phyloP scores from a whole-genome alignment of 2,797 vertebrate species.

The Hypotaenidia philippensis region DNA sequence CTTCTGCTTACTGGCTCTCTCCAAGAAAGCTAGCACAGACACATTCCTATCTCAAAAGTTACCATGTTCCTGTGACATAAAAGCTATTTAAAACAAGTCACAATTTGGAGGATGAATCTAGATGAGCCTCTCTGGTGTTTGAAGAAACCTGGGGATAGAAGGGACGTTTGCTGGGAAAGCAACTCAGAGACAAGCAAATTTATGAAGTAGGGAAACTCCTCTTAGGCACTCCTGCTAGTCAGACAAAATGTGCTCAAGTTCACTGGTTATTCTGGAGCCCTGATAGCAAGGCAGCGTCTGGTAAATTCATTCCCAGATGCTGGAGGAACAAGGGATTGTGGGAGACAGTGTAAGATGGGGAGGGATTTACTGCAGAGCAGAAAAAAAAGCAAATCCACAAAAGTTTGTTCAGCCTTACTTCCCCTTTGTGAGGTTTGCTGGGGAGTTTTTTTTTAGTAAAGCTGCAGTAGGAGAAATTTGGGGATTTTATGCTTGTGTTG shows the following conservation, averaged over 20 bases:
- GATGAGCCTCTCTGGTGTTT: not conserved
- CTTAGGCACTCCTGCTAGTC: not conserved
- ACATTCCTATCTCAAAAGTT: not conserved
- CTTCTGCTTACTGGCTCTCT: not conserved
- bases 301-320: slow-evolving; percentile 43
- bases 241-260: not conserved
- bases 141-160: not conserved
- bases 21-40: not conserved
- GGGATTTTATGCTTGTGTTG: slow-evolving; percentile 43
- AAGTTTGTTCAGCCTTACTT: slow-evolving; percentile 23
- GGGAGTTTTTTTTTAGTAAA: not conserved
- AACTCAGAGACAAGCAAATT: not conserved
- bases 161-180: not conserved
- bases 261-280: slow-evolving; percentile 29
- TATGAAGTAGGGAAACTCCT: not conserved
- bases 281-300: slow-evolving; percentile 11
- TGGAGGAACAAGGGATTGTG: slow-evolving; percentile 28
- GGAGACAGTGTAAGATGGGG: not conserved
- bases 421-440: not conserved
- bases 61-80: not conserved
- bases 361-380: slow-evolving; percentile 34
- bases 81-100: not conserved
- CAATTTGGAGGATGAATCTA: not conserved
- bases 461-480: not conserved
- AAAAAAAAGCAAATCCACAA: slow-evolving; percentile 5